Percentiles rank a stretch among this genome's conserved stretches.
Evolutionary conservation across 2,113 vertebrate species (phyloP).

Genomic region (Notothenia rossii): DNA sequence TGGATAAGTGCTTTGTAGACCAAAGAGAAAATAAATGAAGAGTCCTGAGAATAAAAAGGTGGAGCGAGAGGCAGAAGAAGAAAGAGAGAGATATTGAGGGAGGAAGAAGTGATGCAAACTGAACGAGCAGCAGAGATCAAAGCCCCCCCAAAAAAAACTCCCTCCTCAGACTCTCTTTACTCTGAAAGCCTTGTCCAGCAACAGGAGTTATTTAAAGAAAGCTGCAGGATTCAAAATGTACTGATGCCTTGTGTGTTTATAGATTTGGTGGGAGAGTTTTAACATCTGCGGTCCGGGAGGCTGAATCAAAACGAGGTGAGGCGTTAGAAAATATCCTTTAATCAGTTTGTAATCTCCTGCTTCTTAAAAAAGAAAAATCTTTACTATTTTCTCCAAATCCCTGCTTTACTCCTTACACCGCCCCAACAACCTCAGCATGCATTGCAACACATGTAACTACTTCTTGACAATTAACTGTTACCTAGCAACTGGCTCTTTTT

Average conservation of each 20-base stretch:
- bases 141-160: conserved; percentile 41
- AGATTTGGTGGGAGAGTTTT: conserved; percentile 51
- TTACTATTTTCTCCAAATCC: conserved; percentile 46
- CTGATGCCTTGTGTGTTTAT: conserved; percentile 23
- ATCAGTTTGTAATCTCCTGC: conserved; percentile 39
- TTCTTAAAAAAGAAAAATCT: conserved; percentile 23
- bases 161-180: conserved; percentile 49
- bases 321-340: conserved; percentile 38
- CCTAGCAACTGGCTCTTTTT: conserved; percentile 89
- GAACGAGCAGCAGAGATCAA: conserved; percentile 67
- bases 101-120: conserved; percentile 66
- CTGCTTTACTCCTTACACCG: conserved; percentile 55
- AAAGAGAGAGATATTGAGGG: conserved; percentile 12
- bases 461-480: conserved; percentile 90
- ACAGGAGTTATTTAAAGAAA: conserved; percentile 83
- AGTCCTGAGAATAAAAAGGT: conserved; percentile 8
- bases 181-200: conserved; percentile 74
- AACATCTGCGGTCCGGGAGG: conserved; percentile 36
- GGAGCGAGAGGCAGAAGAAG: neutral
- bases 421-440: conserved; percentile 81
- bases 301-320: conserved; percentile 35
- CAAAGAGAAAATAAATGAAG: conserved; percentile 9
- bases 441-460: conserved; percentile 87
- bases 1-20: conserved; percentile 24
- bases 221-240: conserved; percentile 59